Percentiles rank a stretch among this genome's conserved stretches.
phyloP scores from a whole-genome alignment of 2,113 vertebrate genomes.

The Lagopus muta region DNA sequence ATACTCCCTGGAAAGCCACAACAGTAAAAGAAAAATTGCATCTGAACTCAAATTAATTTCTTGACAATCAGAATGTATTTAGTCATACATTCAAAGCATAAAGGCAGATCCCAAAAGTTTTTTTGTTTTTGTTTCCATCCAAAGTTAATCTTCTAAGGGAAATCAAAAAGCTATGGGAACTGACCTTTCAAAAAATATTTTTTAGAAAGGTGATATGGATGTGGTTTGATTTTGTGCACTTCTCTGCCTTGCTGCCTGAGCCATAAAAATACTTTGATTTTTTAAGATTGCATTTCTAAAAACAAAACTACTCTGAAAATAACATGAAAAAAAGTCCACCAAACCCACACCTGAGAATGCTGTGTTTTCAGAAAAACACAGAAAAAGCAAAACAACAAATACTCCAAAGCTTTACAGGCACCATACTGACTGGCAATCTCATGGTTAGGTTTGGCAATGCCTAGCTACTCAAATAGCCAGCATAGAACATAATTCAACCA shows the following conservation, averaged over 20 bases:
- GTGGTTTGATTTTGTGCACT: neutral
- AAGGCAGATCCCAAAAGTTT: neutral
- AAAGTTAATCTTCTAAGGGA: slow-evolving; percentile 1
- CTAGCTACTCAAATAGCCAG: neutral
- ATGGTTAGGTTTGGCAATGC: neutral
- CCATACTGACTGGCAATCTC: neutral
- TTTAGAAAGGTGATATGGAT: neutral
- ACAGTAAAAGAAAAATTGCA: neutral
- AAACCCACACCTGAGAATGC: neutral
- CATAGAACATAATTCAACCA: neutral
- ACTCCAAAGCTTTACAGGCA: neutral
- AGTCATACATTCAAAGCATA: neutral
- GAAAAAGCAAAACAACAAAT: neutral
- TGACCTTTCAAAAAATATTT: neutral
- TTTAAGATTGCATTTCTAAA: neutral
- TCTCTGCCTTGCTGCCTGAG: neutral
- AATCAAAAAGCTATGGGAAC: neutral
- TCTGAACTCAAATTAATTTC: slow-evolving; percentile 1
- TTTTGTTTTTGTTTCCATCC: neutral
- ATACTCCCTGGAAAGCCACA: neutral
- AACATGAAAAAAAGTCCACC: neutral
- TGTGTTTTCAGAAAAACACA: neutral
- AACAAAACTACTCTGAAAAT: slow-evolving; percentile 4
- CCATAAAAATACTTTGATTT: neutral
- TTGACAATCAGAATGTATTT: neutral